Evolutionary conservation across 2,797 vertebrate genomes (phyloP).

Genomic region (Okamejei kenojei): DNA sequence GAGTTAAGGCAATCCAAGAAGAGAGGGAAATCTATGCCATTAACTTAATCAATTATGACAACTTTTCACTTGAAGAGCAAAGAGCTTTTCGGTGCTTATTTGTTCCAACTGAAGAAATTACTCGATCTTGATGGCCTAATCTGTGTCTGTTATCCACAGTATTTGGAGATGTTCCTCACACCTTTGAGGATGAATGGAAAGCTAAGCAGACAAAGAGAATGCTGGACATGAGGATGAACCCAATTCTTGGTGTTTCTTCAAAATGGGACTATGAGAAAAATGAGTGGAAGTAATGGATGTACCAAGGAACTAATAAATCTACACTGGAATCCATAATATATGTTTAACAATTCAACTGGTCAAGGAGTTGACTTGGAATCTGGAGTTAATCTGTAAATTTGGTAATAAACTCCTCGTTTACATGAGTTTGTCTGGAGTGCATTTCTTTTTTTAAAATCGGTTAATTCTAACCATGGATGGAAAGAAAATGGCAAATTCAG

Average conservation of each 20-base stretch:
- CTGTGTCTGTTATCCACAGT: conserved; percentile 57
- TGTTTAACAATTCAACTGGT: conserved; percentile 54
- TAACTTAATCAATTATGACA: background rate
- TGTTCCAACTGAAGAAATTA: background rate
- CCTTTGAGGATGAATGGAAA: conserved; percentile 69
- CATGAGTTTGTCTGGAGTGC: background rate
- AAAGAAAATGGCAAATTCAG: background rate
- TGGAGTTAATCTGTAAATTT: conserved; percentile 54
- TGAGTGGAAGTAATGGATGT: conserved; percentile 84
- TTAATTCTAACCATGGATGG: background rate
- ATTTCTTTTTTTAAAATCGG: background rate
- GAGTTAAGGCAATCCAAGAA: background rate
- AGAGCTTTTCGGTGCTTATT: background rate
- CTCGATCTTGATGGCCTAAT: background rate
- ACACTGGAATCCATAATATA: background rate
- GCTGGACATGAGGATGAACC: conserved; percentile 84
- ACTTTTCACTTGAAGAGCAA: background rate
- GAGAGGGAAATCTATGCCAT: background rate
- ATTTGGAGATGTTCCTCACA: conserved; percentile 72
- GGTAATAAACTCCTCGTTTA: conserved; percentile 68
- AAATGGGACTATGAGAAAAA: conserved; percentile 93
- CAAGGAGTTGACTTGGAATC: conserved; percentile 64
- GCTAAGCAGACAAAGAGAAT: conserved; percentile 76
- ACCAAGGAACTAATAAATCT: conserved; percentile 76
- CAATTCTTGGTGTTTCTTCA: conserved; percentile 70